Percentiles rank a stretch among this genome's conserved stretches.
These are phyloP conservation scores for Agapostemon virescens DNA, from an alignment of 2,888 invertebrate species.

Conservation along the genomic window DNA sequence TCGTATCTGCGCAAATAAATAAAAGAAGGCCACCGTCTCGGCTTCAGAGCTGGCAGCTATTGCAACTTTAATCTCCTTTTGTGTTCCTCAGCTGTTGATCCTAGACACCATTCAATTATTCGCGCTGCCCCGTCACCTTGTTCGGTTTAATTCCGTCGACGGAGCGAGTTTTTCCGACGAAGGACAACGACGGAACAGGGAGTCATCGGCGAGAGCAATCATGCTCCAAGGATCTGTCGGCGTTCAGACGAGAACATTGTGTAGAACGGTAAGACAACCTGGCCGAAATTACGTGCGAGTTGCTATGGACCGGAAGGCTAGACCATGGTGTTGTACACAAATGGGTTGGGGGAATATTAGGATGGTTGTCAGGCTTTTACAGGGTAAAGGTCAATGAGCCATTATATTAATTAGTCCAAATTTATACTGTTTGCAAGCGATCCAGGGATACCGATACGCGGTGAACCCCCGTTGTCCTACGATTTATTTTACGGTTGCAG, in stretches of 20 bases:
- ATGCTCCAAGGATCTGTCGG: constrained; percentile 3
- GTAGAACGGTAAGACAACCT: constrained; percentile 14
- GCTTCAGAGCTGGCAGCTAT: constrained; percentile 1
- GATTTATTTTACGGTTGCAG: no score
- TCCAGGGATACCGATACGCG: background rate
- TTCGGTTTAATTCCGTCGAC: constrained; percentile 19
- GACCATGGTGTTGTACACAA: constrained; percentile 16
- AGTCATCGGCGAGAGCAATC: constrained; percentile 24
- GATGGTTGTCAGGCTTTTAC: no score
- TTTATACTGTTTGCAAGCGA: background rate
- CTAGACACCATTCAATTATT: constrained; percentile 30
- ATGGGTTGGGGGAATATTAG: background rate
- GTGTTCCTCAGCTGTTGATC: constrained; percentile 24
- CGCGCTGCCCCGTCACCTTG: background rate
- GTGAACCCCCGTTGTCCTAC: no score
- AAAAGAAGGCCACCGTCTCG: constrained; percentile 5
- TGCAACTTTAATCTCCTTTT: constrained; percentile 34
- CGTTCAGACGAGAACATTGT: constrained; percentile 9
- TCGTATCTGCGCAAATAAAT: constrained; percentile 31
- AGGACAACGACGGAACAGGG: background rate
- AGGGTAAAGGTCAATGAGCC: background rate
- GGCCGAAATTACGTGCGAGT: constrained; percentile 33
- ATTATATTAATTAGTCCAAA: constrained; percentile 1
- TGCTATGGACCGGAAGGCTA: constrained; percentile 3
- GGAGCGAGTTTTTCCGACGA: constrained; percentile 9